Evolutionary conservation across 2,797 vertebrate species (phyloP), one percentile per base, ranked within the genome.

Genomic region (Tangara arthus): DNA sequence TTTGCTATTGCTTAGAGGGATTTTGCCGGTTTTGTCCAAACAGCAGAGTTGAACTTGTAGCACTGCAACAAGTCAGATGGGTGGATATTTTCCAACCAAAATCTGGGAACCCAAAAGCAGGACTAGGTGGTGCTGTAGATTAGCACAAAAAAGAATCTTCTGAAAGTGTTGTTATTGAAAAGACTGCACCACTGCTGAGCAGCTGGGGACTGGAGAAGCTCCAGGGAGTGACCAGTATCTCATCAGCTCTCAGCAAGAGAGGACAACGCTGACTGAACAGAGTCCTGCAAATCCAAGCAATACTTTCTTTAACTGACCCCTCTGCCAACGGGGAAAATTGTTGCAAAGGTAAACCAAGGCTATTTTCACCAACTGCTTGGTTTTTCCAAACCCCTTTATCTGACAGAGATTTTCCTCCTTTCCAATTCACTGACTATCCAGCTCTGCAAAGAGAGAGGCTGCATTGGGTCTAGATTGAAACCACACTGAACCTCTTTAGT

Each of bases 211-310:
- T 39, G 15, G 11, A 30, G 30, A 20, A 68, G 46, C 64, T 91
- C 69, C 79, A 61, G 0, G 0, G 42, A 75, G 28, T 0, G 0
- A 35, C 26, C 57, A 52, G 39, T 66, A 53, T 49, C 66, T 57
- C 69, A 63, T 68, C 61, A 91, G 63, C 75, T 87, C 56, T 72
- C 82, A 73, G 68, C 68, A 69, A 66, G 60, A 68, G 44, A 90
- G 65, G 64, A 63, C 75, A 87, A 11, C 0, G 28, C 81, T 61
- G 71, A 70, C 27, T 28, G 89, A 71, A 71, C 50, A 76, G 44
- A 20, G 64, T 39, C 39, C 60, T 64, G 75, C 27, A 30, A 91
- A 77, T 39, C 60, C 46, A 66, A 80, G 82, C 44, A 82, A 66
- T 57, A 52, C 30, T 60, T 56, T 37, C 37, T 90, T 53, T 66